A percentile compares a stretch with the other conserved stretches of the same genome.
These are phyloP conservation scores for Dorcus parallelipipedus DNA, from an alignment of 2,888 invertebrate species.

Conservation along the genomic window DNA sequence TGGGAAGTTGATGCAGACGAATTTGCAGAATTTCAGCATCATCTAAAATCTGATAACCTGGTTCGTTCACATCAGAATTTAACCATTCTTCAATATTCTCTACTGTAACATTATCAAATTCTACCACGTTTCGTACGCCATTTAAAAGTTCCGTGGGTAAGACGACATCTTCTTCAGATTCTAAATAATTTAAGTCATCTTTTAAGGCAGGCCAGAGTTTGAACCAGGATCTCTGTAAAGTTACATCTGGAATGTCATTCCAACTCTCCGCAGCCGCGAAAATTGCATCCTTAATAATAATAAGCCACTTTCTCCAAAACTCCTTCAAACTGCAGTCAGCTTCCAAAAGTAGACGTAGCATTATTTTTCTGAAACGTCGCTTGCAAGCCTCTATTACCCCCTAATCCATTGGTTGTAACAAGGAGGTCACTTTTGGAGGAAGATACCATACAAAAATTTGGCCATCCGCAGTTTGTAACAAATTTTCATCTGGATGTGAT, in stretches of 20 bases:
- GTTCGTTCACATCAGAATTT: neutral
- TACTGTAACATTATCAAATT: neutral
- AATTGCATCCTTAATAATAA: neutral
- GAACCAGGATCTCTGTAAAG: too few relatives aligned
- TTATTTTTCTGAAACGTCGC: neutral
- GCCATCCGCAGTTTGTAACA: neutral
- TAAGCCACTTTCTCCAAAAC: neutral
- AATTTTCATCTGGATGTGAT: neutral
- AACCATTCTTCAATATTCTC: constrained; percentile 1
- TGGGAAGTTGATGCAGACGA: neutral
- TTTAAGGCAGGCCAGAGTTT: too few relatives aligned
- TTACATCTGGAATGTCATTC: neutral
- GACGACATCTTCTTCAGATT: too few relatives aligned
- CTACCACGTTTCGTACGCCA: too few relatives aligned
- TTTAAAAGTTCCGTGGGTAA: too few relatives aligned
- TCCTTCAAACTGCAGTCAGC: neutral
- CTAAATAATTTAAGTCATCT: too few relatives aligned
- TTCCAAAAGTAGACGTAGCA: neutral
- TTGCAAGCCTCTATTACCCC: neutral
- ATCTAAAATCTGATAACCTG: constrained; percentile 2
- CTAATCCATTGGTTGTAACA: neutral
- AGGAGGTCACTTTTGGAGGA: neutral
- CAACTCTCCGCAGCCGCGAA: neutral
- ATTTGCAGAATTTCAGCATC: too few relatives aligned
- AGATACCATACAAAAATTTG: too few relatives aligned